A percentile compares a stretch with the other conserved stretches of the same genome.
Evolutionary conservation across 92 coral and sea anemone species (phyloP).

Genomic region (Heteractis magnifica): DNA sequence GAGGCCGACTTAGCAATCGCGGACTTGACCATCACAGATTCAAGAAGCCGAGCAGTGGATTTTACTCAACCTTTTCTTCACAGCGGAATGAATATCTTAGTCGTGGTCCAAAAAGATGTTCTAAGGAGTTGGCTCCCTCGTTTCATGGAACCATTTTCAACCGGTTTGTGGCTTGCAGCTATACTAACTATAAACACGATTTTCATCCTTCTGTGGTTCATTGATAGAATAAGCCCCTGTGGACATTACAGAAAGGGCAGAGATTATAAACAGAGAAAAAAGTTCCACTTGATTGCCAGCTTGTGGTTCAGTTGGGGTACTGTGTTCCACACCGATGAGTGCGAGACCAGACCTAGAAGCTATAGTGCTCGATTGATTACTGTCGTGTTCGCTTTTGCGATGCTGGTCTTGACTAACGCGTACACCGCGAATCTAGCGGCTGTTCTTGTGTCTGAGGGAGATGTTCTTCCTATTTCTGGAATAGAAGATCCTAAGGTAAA

Average conservation of each 20-base stretch:
- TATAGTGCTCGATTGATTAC: constrained; percentile 71
- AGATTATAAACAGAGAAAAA: constrained; percentile 31
- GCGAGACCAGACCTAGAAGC: constrained; percentile 65
- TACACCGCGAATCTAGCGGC: constrained; percentile 92
- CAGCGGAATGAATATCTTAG: constrained; percentile 51
- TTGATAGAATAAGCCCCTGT: constrained; percentile 76
- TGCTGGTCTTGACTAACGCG: constrained; percentile 71
- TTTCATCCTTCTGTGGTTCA: constrained; percentile 65
- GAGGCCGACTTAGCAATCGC: constrained; percentile 65
- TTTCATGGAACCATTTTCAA: constrained; percentile 76
- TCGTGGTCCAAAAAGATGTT: constrained; percentile 29
- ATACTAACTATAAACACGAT: constrained; percentile 57
- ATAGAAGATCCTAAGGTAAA: constrained; percentile 77
- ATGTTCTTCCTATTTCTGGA: constrained; percentile 55
- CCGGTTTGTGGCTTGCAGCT: constrained; percentile 64
- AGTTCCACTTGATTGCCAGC: constrained; percentile 56
- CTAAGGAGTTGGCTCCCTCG: constrained; percentile 34
- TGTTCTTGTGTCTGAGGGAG: constrained; percentile 67
- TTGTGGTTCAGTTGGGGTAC: constrained; percentile 74
- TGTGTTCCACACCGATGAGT: constrained; percentile 42
- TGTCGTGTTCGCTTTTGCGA: constrained; percentile 71
- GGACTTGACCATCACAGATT: constrained; percentile 63
- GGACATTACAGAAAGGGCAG: constrained; percentile 53
- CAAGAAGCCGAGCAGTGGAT: constrained; percentile 53
- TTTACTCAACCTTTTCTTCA: constrained; percentile 64